Base-by-base conservation (phyloP, 1,140 invertebrate genomes). In the Bathynomus jamesi region DNA sequence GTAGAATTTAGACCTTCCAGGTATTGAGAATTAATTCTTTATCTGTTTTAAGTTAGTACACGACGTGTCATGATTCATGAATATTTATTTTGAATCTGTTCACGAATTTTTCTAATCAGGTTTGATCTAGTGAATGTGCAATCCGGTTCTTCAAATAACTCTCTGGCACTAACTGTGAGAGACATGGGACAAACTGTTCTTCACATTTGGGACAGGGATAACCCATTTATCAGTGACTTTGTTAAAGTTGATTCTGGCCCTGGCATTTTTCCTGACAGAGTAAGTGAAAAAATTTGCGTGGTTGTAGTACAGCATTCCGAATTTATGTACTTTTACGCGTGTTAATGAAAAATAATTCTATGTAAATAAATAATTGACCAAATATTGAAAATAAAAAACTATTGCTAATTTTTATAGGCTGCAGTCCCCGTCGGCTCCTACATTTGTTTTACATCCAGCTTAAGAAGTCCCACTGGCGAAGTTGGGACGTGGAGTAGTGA, bases 51-150 rank as follows among this genome's bases (percentile, higher is more conserved):
- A 60, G 40, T 61, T 61, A 25, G 25, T 61, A 25, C n/a, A 5
- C n/a, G 25, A 21, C 0, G 8, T n/a, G n/a, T n/a, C n/a, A n/a
- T n/a, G n/a, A n/a, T n/a, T n/a, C n/a, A n/a, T n/a, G n/a, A n/a
- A n/a, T n/a, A n/a, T n/a, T n/a, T n/a, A n/a, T n/a, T n/a, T n/a
- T n/a, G n/a, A n/a, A n/a, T n/a, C n/a, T n/a, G n/a, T n/a, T n/a
- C n/a, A n/a, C n/a, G n/a, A n/a, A n/a, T n/a, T n/a, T n/a, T n/a
- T 80, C 80, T 82, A 83, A 81, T 83, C 69, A 81, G 82, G 71
- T 83, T 82, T 79, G 83, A 84, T 75, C 71, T 83, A 4, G 75
- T 83, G 5, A 81, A 83, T 66, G 77, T 84, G 24, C 78, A 76
- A 4, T 73, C 76, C 70, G 82, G 81, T 13, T 46, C 70, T 8